Evolutionary conservation across 2,113 vertebrate genomes (phyloP).

Genomic region (Clarias magur): DNA sequence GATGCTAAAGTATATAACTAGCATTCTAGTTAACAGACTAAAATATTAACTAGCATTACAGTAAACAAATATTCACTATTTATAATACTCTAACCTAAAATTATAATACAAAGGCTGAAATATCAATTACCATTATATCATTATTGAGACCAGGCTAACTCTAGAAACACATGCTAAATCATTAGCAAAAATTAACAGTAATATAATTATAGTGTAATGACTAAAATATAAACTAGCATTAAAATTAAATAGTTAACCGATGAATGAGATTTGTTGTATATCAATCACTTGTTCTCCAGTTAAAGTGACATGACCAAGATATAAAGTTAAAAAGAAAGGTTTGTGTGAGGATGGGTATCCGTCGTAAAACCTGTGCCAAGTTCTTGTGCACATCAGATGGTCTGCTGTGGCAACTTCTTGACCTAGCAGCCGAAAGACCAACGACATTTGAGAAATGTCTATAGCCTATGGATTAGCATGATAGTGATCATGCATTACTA

Average conservation of each 20-base stretch:
- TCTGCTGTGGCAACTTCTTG: too few relatives aligned
- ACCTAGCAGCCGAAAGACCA: too few relatives aligned
- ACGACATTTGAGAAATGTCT: too few relatives aligned
- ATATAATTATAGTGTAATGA: background rate
- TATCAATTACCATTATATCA: background rate
- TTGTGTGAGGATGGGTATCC: too few relatives aligned
- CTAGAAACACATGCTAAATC: background rate
- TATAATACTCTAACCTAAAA: background rate
- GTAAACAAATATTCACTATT: background rate
- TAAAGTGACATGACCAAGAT: background rate
- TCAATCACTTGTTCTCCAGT: background rate
- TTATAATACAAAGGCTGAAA: too few relatives aligned
- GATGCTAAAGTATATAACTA: background rate
- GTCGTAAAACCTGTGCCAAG: too few relatives aligned
- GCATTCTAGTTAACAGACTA: background rate
- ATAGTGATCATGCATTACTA: background rate
- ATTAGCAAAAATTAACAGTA: background rate
- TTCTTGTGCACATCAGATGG: too few relatives aligned
- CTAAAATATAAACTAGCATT: background rate
- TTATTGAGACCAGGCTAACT: background rate
- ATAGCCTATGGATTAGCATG: background rate
- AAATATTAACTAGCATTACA: background rate
- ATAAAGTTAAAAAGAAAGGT: background rate
- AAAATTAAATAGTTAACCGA: background rate
- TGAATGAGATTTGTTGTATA: background rate